phyloP scores from a whole-genome alignment of 1,140 invertebrate species.

The Pogonomyrmex barbatus region DNA sequence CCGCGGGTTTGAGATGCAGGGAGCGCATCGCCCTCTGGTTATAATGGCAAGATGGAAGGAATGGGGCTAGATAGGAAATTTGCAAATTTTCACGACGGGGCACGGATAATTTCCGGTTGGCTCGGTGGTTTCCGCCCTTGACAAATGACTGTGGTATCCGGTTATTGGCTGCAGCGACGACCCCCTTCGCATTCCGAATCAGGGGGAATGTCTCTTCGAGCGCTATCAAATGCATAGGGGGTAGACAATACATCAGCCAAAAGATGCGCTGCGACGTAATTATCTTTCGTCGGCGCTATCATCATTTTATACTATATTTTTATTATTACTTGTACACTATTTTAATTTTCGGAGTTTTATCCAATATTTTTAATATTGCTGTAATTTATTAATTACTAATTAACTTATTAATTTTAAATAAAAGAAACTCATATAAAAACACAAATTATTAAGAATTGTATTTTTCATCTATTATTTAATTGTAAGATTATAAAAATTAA shows the following conservation, averaged over 20 bases:
- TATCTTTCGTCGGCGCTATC: background rate
- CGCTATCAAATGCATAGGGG: constrained; percentile 45
- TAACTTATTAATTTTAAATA: background rate
- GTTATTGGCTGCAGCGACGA: constrained; percentile 75
- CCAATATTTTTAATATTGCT: background rate
- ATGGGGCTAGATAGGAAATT: constrained; percentile 80
- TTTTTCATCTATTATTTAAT: background rate
- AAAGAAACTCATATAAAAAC: background rate
- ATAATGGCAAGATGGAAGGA: constrained; percentile 73
- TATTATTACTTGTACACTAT: background rate
- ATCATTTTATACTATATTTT: background rate
- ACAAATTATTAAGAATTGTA: background rate
- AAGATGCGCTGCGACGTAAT: constrained; percentile 11
- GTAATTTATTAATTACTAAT: background rate
- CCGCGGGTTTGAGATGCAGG: constrained; percentile 57
- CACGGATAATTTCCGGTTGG: constrained; percentile 84
- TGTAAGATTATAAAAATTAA: background rate
- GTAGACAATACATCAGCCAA: constrained; percentile 52
- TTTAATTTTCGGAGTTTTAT: background rate
- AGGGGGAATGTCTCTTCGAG: constrained; percentile 62
- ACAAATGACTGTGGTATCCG: constrained; percentile 85
- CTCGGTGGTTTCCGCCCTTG: constrained; percentile 83
- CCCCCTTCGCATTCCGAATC: constrained; percentile 72
- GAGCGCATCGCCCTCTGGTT: constrained; percentile 58
- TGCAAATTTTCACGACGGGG: constrained; percentile 84